These are phyloP conservation scores for Helicoverpa armigera DNA, from an alignment of 1,140 invertebrate genomes.

Conservation along the genomic window DNA sequence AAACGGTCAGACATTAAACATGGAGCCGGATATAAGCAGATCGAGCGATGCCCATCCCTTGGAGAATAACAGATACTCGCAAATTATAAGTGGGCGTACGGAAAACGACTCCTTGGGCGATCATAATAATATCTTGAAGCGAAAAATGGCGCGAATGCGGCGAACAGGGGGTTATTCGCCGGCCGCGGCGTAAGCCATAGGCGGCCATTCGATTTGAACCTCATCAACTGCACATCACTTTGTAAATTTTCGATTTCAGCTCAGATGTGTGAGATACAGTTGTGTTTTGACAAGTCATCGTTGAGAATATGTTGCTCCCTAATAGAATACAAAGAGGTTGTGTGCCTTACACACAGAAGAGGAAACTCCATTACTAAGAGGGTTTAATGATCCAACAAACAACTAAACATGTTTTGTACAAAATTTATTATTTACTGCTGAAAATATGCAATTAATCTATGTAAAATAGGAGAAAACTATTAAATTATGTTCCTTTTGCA, in stretches of 20 bases:
- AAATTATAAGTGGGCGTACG: constrained; percentile 72
- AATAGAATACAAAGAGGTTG: too few relatives aligned
- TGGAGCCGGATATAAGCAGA: constrained; percentile 56
- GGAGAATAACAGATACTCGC: constrained; percentile 67
- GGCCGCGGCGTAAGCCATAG: constrained; percentile 21
- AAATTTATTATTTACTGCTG: too few relatives aligned
- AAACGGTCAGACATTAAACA: constrained; percentile 52
- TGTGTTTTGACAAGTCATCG: background rate
- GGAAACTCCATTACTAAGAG: too few relatives aligned
- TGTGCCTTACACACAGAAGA: too few relatives aligned
- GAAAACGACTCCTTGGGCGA: constrained; percentile 75
- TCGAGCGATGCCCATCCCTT: constrained; percentile 59
- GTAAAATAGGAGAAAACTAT: too few relatives aligned
- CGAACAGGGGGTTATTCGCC: constrained; percentile 34
- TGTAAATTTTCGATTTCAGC: background rate
- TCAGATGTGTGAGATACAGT: background rate
- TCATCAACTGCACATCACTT: constrained; percentile 9
- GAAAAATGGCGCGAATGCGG: constrained; percentile 71
- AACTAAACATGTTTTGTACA: too few relatives aligned
- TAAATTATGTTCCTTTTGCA: background rate
- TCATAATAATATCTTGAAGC: constrained; percentile 75
- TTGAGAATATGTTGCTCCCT: background rate
- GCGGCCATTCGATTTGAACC: constrained; percentile 15
- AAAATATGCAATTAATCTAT: too few relatives aligned
- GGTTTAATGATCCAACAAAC: too few relatives aligned